Percentiles rank a stretch among this genome's conserved stretches.
Conservation (phyloP, 2,113 vertebrate genomes). For the Eleginops maclovinus region DNA sequence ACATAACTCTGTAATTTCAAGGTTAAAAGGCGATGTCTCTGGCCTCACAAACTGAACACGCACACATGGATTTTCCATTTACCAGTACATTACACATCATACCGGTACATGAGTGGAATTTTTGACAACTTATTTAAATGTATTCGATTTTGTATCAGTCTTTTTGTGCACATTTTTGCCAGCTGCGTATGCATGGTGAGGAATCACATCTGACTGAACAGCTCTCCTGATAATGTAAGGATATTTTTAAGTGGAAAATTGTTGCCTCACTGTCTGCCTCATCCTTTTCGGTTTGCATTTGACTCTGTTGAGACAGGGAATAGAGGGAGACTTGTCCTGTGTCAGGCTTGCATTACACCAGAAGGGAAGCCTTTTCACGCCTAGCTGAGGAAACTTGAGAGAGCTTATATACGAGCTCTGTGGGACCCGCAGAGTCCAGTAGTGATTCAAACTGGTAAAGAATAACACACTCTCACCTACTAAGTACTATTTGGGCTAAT, state of each 20-base stretch:
- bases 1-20: conserved; percentile 61
- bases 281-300: conserved; percentile 51
- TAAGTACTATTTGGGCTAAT: conserved; percentile 82
- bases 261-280: conserved; percentile 39
- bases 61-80: conserved; percentile 58
- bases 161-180: conserved; percentile 32
- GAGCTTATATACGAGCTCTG: conserved; percentile 83
- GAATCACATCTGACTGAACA: conserved; percentile 49
- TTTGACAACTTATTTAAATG: neutral
- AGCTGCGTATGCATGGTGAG: conserved; percentile 13
- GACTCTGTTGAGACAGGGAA: conserved; percentile 59
- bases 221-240: conserved; percentile 14
- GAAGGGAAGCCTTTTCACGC: conserved; percentile 81
- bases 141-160: conserved; percentile 6
- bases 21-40: conserved; percentile 48
- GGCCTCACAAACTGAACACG: conserved; percentile 5
- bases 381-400: conserved; percentile 77
- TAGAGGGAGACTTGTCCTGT: conserved; percentile 80
- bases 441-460: conserved; percentile 80
- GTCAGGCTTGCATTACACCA: conserved; percentile 75
- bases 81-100: conserved; percentile 4
- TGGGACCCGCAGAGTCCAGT: conserved; percentile 78
- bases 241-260: conserved; percentile 39
- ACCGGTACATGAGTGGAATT: conserved; percentile 1
- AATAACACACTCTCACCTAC: conserved; percentile 84